These are phyloP conservation scores for Accipiter virgatus DNA, from an alignment of 2,113 vertebrate genomes.

Conservation along the genomic window DNA sequence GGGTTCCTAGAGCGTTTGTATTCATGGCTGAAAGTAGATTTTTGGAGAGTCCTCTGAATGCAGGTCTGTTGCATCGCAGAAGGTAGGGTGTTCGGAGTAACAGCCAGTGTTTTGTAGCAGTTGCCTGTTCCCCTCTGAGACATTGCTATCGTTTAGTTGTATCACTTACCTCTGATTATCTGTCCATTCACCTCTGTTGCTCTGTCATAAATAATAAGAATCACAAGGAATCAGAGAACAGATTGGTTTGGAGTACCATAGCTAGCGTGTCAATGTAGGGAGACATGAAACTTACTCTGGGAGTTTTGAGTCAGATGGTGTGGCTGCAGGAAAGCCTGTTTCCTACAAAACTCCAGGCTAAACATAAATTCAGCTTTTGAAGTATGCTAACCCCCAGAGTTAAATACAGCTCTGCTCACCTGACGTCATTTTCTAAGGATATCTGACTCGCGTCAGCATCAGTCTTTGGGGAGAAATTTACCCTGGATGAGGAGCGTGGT, in stretches of 20 bases:
- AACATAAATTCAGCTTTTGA: neutral
- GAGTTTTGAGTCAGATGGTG: neutral
- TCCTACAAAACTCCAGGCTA: neutral
- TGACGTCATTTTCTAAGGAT: neutral
- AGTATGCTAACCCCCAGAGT: neutral
- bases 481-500: neutral
- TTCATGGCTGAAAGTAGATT: neutral
- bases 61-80: neutral
- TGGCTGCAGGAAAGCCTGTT: neutral
- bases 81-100: neutral
- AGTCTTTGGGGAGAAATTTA: neutral
- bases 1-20: neutral
- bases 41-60: neutral
- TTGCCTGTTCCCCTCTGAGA: neutral
- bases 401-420: neutral
- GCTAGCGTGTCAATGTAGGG: fast-evolving
- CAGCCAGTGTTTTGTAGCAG: neutral
- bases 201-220: neutral
- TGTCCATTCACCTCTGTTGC: neutral
- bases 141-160: neutral
- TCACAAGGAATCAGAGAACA: neutral
- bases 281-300: neutral
- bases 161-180: neutral
- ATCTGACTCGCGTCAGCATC: fast-evolving
- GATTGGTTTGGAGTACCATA: neutral